phyloP scores from a whole-genome alignment of 2,888 invertebrate genomes.

The Sphecodes monilicornis region DNA sequence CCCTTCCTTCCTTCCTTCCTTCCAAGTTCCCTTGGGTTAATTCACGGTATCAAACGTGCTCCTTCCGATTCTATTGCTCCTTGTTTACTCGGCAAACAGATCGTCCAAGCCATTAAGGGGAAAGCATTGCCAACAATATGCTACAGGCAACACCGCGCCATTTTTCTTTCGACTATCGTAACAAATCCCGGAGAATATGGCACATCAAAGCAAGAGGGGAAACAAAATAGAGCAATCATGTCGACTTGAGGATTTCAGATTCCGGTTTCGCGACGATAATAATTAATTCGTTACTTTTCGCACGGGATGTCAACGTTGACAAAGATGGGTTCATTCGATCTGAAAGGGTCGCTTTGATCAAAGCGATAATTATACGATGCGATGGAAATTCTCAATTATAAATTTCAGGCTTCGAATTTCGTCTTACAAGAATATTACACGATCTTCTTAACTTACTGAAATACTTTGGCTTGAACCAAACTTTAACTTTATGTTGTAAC shows the following conservation, averaged over 20 bases:
- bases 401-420: background rate
- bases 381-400: background rate
- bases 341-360: background rate
- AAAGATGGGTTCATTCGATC: background rate
- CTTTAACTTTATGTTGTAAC: background rate
- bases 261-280: background rate
- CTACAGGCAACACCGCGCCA: constrained; percentile 16
- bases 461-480: background rate
- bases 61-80: constrained; percentile 50
- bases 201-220: background rate
- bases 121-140: constrained; percentile 18
- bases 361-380: background rate
- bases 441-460: background rate
- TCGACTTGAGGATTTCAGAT: constrained; percentile 9
- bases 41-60: constrained; percentile 46
- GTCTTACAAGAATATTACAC: background rate
- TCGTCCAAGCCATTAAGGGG: constrained; percentile 56
- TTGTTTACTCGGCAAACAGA: constrained; percentile 71
- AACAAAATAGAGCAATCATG: background rate
- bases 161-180: constrained; percentile 21
- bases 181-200: constrained; percentile 30
- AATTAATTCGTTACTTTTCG: background rate
- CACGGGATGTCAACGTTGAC: no score
- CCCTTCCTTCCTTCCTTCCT: background rate
- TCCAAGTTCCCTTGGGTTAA: background rate